phyloP scores from a whole-genome alignment of 2,113 vertebrate species.

The Azemiops feae region DNA sequence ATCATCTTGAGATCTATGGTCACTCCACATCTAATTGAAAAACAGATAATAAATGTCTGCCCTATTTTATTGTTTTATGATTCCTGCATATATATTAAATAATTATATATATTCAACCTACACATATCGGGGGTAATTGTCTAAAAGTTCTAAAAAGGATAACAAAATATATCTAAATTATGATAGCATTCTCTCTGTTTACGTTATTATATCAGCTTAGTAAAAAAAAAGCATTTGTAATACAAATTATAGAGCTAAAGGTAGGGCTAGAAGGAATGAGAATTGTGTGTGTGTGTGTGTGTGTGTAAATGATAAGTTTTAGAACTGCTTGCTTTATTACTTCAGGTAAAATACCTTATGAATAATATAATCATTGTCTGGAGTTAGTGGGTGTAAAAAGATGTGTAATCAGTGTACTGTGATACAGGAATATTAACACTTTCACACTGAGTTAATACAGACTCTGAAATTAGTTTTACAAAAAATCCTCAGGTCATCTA shows the following conservation, averaged over 20 bases:
- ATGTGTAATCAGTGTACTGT: conserved; percentile 58
- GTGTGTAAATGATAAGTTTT: conserved; percentile 74
- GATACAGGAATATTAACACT: conserved; percentile 58
- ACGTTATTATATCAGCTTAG: conserved; percentile 50
- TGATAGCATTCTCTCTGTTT: conserved; percentile 16
- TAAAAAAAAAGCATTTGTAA: conserved; percentile 54
- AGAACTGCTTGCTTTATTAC: conserved; percentile 71
- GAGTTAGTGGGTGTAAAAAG: conserved; percentile 69
- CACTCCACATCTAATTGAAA: background rate
- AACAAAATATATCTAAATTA: conserved; percentile 22
- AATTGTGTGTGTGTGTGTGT: conserved; percentile 25
- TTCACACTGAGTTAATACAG: conserved; percentile 59
- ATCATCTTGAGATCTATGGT: background rate
- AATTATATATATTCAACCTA: background rate
- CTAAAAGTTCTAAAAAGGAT: conserved; percentile 20
- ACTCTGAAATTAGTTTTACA: conserved; percentile 58
- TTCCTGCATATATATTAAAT: conserved; percentile 40
- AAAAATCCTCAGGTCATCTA: conserved; percentile 65
- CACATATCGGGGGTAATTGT: background rate
- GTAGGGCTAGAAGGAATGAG: conserved; percentile 60
- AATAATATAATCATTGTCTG: conserved; percentile 77
- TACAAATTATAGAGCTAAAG: conserved; percentile 68
- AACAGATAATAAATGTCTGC: background rate
- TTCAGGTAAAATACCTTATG: conserved; percentile 75
- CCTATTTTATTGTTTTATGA: conserved; percentile 10